Evolutionary conservation across 1,140 invertebrate genomes (phyloP), one percentile per base, ranked within the genome.

Genomic region (Trachymyrmex cornetzi): DNA sequence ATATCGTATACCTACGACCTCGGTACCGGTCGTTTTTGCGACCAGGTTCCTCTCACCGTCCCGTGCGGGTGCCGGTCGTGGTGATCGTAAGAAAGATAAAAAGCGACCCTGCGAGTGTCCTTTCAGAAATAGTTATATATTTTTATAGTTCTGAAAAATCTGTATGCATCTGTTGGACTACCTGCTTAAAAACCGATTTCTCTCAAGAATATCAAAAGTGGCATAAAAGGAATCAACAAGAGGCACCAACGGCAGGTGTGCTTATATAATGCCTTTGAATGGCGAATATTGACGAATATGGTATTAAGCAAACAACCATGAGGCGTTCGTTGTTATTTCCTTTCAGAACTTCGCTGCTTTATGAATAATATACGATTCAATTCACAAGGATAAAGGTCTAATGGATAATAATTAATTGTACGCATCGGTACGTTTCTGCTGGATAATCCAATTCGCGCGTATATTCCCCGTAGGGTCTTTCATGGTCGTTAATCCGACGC

Each of bases 1-100:
- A 95, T 95, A 95, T 93, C 92, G 91, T 87, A 87, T 93, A 92
- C 88, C 90, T 93, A 94, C 93, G 93, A 94, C 93, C 94, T 92
- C 92, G 90, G 69, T 89, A 87, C 67, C 74, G 74, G 72, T 48
- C 64, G 57, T 77, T 72, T 77, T 84, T 82, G 12, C 71, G 27
- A n/a, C 75, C 71, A 4, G 7, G 6, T 44, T 77, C 6, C 59
- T 66, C 55, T 57, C 80, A 14, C 55, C 19, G 44, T 59, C 14
- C 53, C 24, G 22, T 11, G 27, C 38, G 30, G n/a, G 22, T 34
- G 38, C 24, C 50, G 57, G 27, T 53, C 48, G 14, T 34, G 24
- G 61, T 53, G 11, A 34, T 59, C 77, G 44, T 61, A 61, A 84
- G 74, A 84, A 64, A 44, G 16, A 72, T 44, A 55, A 61, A 27